Conservation (phyloP, 2,888 invertebrate species). For the Aromia moschata region DNA sequence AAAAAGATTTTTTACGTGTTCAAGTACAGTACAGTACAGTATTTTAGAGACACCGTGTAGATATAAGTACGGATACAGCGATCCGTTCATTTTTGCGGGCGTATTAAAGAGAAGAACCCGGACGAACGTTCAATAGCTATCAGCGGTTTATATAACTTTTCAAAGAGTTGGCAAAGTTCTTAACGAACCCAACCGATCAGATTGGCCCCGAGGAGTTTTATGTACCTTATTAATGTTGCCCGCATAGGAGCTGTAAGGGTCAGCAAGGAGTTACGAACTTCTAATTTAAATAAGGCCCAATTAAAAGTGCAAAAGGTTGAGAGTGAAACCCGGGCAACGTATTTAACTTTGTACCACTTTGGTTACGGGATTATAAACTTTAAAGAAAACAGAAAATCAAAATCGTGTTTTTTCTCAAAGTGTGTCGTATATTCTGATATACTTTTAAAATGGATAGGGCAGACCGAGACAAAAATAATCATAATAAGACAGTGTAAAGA, state of each 20-base stretch:
- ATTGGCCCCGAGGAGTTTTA: background rate
- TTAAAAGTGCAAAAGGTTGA: background rate
- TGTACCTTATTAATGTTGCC: background rate
- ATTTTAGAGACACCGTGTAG: no score
- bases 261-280: background rate
- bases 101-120: no score
- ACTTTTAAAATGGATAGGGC: no score
- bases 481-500: no score
- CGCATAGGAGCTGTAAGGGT: background rate
- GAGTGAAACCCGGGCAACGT: background rate
- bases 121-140: no score
- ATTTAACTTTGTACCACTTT: background rate
- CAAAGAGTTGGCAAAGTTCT: background rate
- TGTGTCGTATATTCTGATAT: no score
- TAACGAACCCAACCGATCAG: background rate
- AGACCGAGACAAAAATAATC: background rate
- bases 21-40: no score
- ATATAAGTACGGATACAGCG: no score
- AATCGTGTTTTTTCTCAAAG: no score
- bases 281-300: constrained; percentile 1
- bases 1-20: no score
- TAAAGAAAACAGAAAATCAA: no score
- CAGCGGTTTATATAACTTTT: background rate
- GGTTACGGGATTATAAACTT: background rate
- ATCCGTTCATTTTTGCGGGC: no score